Conservation (phyloP, 2,797 vertebrate genomes). For the Catamblyrhynchus diadema region DNA sequence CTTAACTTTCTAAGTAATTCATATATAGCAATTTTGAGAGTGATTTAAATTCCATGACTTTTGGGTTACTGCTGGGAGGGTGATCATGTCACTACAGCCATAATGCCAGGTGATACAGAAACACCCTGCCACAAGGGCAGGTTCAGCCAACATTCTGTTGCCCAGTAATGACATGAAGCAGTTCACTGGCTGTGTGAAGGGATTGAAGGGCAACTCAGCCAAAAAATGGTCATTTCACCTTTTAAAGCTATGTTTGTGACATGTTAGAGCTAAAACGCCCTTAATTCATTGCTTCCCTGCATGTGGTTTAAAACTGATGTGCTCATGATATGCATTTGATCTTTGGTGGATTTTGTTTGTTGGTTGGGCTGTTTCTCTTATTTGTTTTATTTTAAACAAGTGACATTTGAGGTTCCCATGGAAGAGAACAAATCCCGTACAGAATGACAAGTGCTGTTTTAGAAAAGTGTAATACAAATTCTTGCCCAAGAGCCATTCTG, state of each 20-base stretch:
- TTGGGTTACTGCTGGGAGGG: background rate
- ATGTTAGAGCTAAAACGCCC: background rate
- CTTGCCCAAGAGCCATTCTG: background rate
- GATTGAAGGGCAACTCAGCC: background rate
- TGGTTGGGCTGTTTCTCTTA: background rate
- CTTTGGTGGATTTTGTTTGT: background rate
- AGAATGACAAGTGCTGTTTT: background rate
- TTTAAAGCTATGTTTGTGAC: background rate
- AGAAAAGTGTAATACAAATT: background rate
- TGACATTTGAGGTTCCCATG: background rate
- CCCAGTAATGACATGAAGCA: background rate
- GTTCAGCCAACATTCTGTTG: background rate
- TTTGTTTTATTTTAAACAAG: background rate
- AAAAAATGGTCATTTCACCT: background rate
- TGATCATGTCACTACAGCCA: background rate
- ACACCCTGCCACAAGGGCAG: background rate
- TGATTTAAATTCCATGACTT: background rate
- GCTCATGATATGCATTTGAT: background rate
- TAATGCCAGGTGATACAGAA: background rate
- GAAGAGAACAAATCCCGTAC: background rate
- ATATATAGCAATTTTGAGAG: background rate
- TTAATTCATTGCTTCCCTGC: background rate
- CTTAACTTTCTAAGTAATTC: conserved; percentile 51
- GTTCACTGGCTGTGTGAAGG: background rate
- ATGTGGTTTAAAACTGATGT: background rate